phyloP scores from a whole-genome alignment of 2,797 vertebrate species.

The Pteronotus mesoamericanus region DNA sequence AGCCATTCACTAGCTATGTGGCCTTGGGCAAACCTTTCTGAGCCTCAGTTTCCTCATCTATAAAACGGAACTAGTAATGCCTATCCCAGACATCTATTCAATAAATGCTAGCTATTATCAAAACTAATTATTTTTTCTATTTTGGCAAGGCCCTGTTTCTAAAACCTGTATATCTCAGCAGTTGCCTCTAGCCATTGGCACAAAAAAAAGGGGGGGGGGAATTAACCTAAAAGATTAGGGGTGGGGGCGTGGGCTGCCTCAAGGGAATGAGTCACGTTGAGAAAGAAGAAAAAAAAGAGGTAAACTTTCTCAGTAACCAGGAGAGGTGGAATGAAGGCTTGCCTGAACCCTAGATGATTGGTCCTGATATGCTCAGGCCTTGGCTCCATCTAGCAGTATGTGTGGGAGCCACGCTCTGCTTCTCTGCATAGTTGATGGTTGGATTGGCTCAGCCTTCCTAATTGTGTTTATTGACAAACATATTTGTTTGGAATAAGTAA shows the following conservation, averaged over 20 bases:
- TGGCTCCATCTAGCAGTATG: not conserved
- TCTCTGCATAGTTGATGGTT: constrained; percentile 39
- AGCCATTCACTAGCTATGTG: not conserved
- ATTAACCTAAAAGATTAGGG: constrained; percentile 4
- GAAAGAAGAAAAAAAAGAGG: not conserved
- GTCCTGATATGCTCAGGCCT: not conserved
- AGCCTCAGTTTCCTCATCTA: not conserved
- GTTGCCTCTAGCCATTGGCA: not conserved
- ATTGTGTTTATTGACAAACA: constrained; percentile 73
- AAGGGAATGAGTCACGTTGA: not conserved
- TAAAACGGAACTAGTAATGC: not conserved
- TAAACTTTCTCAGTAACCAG: not conserved
- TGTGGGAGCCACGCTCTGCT: not conserved
- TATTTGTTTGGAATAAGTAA: constrained; percentile 74
- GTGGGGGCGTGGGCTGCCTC: not conserved
- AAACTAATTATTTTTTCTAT: not conserved
- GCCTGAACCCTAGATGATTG: not conserved
- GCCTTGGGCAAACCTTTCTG: not conserved
- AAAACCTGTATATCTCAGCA: not conserved
- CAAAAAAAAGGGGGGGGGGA: not conserved
- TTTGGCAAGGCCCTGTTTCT: not conserved
- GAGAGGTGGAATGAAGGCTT: not conserved
- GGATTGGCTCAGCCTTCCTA: constrained; percentile 69
- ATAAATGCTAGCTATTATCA: not conserved
- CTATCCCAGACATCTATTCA: not conserved